phyloP scores from a whole-genome alignment of 2,113 vertebrate species.

The Cryptotis parvus region DNA sequence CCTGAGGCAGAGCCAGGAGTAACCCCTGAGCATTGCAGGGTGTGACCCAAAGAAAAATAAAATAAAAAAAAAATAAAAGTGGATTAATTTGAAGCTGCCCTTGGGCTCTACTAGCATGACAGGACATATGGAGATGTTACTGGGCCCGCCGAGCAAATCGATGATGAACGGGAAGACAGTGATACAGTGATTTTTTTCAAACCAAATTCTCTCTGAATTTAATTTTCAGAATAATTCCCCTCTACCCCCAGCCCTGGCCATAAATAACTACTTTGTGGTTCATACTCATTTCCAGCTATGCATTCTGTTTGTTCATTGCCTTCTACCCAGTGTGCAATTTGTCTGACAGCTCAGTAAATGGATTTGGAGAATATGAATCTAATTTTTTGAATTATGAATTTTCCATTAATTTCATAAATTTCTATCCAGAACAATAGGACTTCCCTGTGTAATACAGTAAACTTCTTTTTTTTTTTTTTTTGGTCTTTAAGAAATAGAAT shows the following conservation, averaged over 20 bases:
- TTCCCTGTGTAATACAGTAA: constrained; percentile 35
- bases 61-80: no score
- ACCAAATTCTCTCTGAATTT: no score
- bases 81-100: no score
- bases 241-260: background rate
- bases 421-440: constrained; percentile 46
- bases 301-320: constrained; percentile 21
- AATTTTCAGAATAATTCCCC: constrained; percentile 24
- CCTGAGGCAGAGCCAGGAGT: no score
- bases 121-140: no score
- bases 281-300: background rate
- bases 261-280: constrained; percentile 19
- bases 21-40: no score
- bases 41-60: background rate
- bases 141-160: no score
- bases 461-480: constrained; percentile 38
- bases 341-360: constrained; percentile 40
- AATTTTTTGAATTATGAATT: constrained; percentile 56
- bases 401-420: constrained; percentile 63
- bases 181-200: no score
- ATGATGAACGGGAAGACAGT: no score
- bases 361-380: background rate
- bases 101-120: no score
- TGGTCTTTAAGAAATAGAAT: constrained; percentile 60
- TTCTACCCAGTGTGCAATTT: constrained; percentile 48